Conservation (phyloP, 2,797 vertebrate species). For the Pangasius sanitwongsei region DNA sequence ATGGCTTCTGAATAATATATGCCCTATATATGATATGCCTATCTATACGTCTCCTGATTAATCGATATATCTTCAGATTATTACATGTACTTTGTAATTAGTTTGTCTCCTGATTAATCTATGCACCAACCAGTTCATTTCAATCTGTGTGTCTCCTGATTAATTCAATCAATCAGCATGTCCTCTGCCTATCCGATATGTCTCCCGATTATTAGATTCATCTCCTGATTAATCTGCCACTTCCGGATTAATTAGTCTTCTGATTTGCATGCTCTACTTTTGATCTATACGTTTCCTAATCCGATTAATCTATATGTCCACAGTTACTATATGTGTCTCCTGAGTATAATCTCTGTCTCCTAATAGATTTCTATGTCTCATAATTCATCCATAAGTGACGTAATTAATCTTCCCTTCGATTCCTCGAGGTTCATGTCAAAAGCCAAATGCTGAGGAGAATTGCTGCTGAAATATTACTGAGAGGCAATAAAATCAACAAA, state of each 20-base stretch:
- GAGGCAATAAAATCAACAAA: slow-evolving; percentile 18
- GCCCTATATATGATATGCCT: too few species aligned
- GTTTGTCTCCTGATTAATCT: background rate
- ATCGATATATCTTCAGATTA: background rate
- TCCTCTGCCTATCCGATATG: too few species aligned
- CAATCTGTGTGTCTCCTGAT: background rate
- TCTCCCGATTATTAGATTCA: too few species aligned
- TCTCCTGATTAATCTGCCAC: background rate
- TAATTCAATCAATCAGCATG: background rate
- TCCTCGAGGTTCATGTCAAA: slow-evolving; percentile 3
- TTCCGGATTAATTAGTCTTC: background rate
- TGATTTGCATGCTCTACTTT: background rate
- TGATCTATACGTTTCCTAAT: background rate
- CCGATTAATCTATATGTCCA: background rate
- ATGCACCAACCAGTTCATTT: background rate
- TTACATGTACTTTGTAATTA: background rate
- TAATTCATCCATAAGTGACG: slow-evolving; percentile 11
- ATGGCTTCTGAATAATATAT: background rate
- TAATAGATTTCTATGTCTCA: background rate
- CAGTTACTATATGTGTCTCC: background rate
- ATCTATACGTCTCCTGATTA: background rate
- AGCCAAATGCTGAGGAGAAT: slow-evolving; percentile 4
- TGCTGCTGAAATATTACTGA: slow-evolving; percentile 14
- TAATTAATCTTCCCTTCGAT: slow-evolving; percentile 8
- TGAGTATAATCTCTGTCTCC: background rate